A percentile compares a stretch with the other conserved stretches of the same genome.
phyloP scores from a whole-genome alignment of 2,113 vertebrate species.

The Phaethornis superciliosus region DNA sequence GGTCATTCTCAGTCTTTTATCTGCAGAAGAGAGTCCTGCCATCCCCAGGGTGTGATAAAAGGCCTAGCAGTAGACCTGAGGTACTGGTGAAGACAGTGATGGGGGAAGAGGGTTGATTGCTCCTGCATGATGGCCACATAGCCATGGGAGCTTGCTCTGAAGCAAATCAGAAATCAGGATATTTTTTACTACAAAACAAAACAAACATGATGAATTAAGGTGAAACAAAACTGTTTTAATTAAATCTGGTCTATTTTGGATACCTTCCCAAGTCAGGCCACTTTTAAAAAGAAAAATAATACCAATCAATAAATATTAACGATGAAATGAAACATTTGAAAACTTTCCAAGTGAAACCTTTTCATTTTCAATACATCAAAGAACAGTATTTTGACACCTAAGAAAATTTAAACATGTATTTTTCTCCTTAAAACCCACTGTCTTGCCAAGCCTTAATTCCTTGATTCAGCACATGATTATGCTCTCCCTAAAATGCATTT shows the following conservation, averaged over 20 bases:
- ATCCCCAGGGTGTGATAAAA: rapidly evolving
- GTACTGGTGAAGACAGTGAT: not conserved
- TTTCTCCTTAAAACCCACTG: not conserved
- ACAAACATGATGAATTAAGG: not conserved
- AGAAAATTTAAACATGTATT: not conserved
- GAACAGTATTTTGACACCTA: not conserved
- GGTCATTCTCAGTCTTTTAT: not conserved
- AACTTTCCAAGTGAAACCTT: slow-evolving; percentile 1
- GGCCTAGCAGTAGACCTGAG: not conserved
- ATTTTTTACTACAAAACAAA: not conserved
- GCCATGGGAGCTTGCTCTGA: not conserved
- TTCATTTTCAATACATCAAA: not conserved
- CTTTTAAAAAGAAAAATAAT: not conserved
- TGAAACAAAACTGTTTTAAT: not conserved
- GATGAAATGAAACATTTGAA: not conserved
- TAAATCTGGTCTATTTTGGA: not conserved
- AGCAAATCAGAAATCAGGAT: not conserved
- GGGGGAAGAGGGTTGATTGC: not conserved
- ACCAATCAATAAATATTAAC: not conserved
- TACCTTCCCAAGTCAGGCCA: not conserved
- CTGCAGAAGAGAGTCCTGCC: not conserved
- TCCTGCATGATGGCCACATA: rapidly evolving
- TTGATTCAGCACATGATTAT: not conserved
- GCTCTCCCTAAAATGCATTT: not conserved
- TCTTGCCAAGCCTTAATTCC: not conserved